phyloP scores from a whole-genome alignment of 2,113 vertebrate genomes.

The Cnemophilus loriae region DNA sequence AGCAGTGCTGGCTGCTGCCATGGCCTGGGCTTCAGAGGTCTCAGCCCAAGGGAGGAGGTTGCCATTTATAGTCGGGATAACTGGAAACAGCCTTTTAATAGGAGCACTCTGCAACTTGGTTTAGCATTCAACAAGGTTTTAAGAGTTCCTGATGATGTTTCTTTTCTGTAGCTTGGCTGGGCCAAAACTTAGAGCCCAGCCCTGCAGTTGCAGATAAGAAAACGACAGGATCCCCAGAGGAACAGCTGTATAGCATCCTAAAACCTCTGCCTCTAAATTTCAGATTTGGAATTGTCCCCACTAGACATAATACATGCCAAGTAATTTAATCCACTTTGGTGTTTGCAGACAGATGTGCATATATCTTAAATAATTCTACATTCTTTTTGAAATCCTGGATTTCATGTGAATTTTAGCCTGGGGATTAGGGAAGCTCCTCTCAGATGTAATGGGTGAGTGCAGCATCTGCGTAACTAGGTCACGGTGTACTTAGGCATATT shows the following conservation, averaged over 20 bases:
- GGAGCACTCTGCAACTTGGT: neutral
- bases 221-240: neutral
- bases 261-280: neutral
- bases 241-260: neutral
- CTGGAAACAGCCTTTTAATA: neutral
- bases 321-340: neutral
- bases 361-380: conserved; percentile 23
- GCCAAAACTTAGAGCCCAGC: neutral
- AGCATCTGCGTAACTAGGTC: conserved; percentile 26
- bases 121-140: neutral
- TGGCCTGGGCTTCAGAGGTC: neutral
- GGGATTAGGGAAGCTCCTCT: conserved; percentile 3
- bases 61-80: neutral
- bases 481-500: neutral
- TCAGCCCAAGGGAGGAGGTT: neutral
- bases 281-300: neutral
- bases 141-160: neutral
- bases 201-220: neutral
- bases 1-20: neutral
- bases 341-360: neutral
- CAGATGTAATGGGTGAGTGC: neutral
- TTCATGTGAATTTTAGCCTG: conserved; percentile 9
- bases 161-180: neutral
- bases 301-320: neutral
- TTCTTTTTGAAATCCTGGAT: conserved; percentile 28